phyloP scores from a whole-genome alignment of 2,888 invertebrate genomes.

The Rhabditoides inermis region DNA sequence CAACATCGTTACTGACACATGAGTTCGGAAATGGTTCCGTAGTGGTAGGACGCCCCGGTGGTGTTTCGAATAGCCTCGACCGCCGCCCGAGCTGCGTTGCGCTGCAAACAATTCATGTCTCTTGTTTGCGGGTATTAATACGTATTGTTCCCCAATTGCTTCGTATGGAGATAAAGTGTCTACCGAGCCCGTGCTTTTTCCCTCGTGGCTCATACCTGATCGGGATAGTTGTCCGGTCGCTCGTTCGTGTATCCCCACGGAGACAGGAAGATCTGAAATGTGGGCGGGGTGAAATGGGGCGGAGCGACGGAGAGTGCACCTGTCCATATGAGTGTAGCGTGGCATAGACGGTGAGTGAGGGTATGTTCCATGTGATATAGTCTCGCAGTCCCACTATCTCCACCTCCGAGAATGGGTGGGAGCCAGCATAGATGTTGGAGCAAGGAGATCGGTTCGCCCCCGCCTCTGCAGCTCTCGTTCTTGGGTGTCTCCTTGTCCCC shows the following conservation, averaged over 20 bases:
- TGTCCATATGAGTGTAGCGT: slow-evolving; percentile 50
- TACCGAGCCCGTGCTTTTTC: neutral
- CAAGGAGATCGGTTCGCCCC: slow-evolving; percentile 46
- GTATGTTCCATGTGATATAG: slow-evolving; percentile 37
- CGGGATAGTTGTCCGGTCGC: slow-evolving; percentile 32
- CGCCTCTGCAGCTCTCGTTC: slow-evolving; percentile 26
- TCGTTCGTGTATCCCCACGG: slow-evolving; percentile 50
- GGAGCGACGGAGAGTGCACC: too few species aligned
- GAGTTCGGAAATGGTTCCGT: slow-evolving; percentile 47
- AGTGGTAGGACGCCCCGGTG: slow-evolving; percentile 40
- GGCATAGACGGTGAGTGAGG: slow-evolving; percentile 42
- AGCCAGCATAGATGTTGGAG: slow-evolving; percentile 47
- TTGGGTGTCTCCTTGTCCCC: neutral
- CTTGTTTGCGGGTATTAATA: neutral
- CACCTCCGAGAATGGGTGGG: slow-evolving; percentile 35
- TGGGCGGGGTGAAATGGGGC: too few species aligned
- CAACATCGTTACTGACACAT: slow-evolving; percentile 38
- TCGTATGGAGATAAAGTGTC: too few species aligned
- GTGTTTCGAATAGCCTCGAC: slow-evolving; percentile 41
- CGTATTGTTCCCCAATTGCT: neutral
- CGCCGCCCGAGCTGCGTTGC: slow-evolving; percentile 40
- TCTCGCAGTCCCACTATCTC: slow-evolving; percentile 35
- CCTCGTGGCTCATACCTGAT: slow-evolving; percentile 22
- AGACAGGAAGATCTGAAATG: slow-evolving; percentile 28
- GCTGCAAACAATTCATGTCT: slow-evolving; percentile 11